These are phyloP conservation scores for Amphiprion percula DNA, from an alignment of 2,113 vertebrate genomes.

Conservation along the genomic window DNA sequence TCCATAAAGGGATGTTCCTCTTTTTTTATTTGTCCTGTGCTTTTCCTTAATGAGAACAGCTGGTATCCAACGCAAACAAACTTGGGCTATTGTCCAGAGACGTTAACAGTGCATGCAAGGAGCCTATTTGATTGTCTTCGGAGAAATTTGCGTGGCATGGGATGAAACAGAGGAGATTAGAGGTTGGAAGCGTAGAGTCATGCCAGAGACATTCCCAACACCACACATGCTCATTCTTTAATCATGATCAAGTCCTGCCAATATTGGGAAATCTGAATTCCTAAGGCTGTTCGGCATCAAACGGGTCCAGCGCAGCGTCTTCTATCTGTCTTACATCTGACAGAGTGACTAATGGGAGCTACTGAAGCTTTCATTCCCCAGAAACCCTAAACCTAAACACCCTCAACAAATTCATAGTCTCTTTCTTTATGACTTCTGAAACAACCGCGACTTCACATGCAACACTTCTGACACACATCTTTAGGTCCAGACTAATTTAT, in stretches of 20 bases:
- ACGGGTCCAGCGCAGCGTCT: conserved; percentile 42
- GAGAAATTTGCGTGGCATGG: conserved; percentile 47
- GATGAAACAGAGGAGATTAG: conserved; percentile 65
- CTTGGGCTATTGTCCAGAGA: conserved; percentile 36
- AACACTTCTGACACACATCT: conserved; percentile 40
- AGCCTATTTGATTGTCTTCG: conserved; percentile 32
- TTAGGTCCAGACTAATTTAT: conserved; percentile 53
- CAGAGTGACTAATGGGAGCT: conserved; percentile 64
- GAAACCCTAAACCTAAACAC: conserved; percentile 51
- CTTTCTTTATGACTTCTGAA: conserved; percentile 13
- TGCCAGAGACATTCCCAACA: conserved; percentile 58
- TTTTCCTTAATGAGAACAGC: conserved; percentile 52
- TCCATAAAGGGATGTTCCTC: conserved; percentile 15
- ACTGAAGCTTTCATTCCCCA: conserved; percentile 34
- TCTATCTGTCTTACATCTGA: conserved; percentile 59
- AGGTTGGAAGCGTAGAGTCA: conserved; percentile 40
- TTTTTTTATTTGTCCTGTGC: conserved; percentile 34
- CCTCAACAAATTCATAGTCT: background rate
- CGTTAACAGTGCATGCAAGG: conserved; percentile 23
- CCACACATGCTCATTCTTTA: conserved; percentile 76
- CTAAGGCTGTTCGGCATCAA: conserved; percentile 60
- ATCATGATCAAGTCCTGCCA: conserved; percentile 77
- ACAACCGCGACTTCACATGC: conserved; percentile 11
- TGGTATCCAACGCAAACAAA: conserved; percentile 46
- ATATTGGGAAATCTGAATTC: conserved; percentile 67